Conservation (phyloP, 2,888 invertebrate species). For the Tanytarsus gracilentus region DNA sequence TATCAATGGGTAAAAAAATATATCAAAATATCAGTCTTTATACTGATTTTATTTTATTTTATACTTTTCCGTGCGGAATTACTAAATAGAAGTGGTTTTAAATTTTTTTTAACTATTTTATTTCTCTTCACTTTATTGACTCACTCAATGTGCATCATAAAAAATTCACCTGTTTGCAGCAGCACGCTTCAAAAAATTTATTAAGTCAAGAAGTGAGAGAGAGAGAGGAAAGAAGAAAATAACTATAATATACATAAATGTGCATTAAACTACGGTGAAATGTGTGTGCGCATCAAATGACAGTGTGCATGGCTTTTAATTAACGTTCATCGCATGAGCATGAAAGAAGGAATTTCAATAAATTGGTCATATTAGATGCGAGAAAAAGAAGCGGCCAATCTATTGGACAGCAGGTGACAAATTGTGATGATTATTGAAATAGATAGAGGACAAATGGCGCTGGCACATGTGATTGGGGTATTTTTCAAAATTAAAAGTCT, state of each 20-base stretch:
- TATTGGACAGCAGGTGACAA: conserved; percentile 19
- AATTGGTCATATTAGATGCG: neutral
- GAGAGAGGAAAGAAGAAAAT: neutral
- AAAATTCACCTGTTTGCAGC: conserved; percentile 11
- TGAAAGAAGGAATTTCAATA: neutral
- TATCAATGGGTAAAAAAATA: no score
- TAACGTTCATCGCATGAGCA: neutral
- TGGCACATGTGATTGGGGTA: neutral
- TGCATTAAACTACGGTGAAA: conserved; percentile 24
- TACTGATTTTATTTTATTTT: no score
- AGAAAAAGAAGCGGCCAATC: neutral
- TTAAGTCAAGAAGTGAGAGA: neutral
- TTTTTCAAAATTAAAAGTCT: neutral
- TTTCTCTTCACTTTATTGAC: no score
- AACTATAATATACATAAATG: conserved; percentile 5
- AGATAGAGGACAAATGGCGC: conserved; percentile 1
- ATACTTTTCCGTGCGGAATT: no score
- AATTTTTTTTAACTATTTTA: no score
- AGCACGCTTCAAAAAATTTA: conserved; percentile 6
- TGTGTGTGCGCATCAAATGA: neutral
- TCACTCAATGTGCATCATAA: neutral
- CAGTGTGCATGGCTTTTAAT: neutral
- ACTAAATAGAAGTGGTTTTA: no score
- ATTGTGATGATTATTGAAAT: conserved; percentile 11
- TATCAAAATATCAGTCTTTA: no score